A percentile compares a stretch with the other conserved stretches of the same genome.
phyloP scores from a whole-genome alignment of 2,113 vertebrate species.

The Percopsis transmontana region DNA sequence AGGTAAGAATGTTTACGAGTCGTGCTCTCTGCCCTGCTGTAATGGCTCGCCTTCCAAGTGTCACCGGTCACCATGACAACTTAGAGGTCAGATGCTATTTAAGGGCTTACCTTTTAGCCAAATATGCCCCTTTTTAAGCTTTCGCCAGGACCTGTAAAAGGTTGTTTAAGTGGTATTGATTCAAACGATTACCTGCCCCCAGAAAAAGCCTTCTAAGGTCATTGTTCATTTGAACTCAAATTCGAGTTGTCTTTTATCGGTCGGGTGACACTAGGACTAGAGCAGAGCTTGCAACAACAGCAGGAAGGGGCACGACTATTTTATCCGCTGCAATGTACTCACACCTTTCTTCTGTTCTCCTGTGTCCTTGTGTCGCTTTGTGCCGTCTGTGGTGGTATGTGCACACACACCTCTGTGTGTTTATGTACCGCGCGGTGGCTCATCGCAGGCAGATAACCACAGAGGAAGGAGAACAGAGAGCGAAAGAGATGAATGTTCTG shows the following conservation, averaged over 20 bases:
- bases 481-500: slow-evolving; percentile 81
- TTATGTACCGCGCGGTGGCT: slow-evolving; percentile 26
- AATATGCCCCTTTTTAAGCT: neutral
- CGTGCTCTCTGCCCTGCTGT: slow-evolving; percentile 58
- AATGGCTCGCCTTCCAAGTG: slow-evolving; percentile 37
- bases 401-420: neutral
- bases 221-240: slow-evolving; percentile 3
- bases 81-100: neutral
- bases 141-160: neutral
- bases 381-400: slow-evolving; percentile 39
- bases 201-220: neutral
- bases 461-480: slow-evolving; percentile 78
- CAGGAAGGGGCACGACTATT: slow-evolving; percentile 62
- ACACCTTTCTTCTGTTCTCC: slow-evolving; percentile 37
- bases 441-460: slow-evolving; percentile 78
- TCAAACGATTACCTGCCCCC: neutral
- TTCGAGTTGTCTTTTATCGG: neutral
- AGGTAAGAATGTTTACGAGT: slow-evolving; percentile 83
- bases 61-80: neutral
- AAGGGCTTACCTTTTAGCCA: neutral
- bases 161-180: neutral
- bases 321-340: slow-evolving; percentile 48
- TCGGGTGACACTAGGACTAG: slow-evolving; percentile 26
- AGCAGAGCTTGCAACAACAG: slow-evolving; percentile 48
- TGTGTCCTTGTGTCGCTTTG: slow-evolving; percentile 50